phyloP scores from a whole-genome alignment of 2,113 vertebrate species.

The Proteles cristata region DNA sequence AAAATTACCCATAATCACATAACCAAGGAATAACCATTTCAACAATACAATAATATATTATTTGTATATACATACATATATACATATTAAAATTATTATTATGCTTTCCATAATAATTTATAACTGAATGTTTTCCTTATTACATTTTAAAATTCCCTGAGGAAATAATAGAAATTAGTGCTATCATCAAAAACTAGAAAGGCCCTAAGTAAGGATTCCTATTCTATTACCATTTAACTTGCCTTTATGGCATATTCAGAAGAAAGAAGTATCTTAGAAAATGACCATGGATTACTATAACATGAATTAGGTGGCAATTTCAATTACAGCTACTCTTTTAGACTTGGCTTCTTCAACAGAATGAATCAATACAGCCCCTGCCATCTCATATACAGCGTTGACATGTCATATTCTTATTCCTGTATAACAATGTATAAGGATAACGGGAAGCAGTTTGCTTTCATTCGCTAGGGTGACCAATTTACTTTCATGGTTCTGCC shows the following conservation, averaged over 20 bases:
- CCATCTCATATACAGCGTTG: neutral
- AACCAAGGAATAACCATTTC: neutral
- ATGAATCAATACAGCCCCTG: neutral
- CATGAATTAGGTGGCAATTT: neutral
- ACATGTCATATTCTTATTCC: neutral
- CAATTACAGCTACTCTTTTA: neutral
- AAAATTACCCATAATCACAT: neutral
- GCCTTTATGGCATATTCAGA: neutral
- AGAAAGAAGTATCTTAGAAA: neutral
- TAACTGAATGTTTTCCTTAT: constrained; percentile 1
- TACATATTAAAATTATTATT: neutral
- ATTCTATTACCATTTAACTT: neutral
- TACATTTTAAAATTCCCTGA: neutral
- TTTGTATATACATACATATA: neutral
- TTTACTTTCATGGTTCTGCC: neutral
- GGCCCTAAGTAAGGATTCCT: neutral
- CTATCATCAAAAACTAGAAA: neutral
- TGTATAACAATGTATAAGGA: neutral
- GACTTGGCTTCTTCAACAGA: neutral
- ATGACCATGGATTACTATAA: neutral
- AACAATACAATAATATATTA: neutral
- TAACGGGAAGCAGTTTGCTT: neutral
- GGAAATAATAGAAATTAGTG: neutral
- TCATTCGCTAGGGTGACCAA: neutral
- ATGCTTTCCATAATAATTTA: neutral